A percentile compares a stretch with the other conserved stretches of the same genome.
Evolutionary conservation across 2,113 vertebrate genomes (phyloP).

Genomic region (Todiramphus chloris): DNA sequence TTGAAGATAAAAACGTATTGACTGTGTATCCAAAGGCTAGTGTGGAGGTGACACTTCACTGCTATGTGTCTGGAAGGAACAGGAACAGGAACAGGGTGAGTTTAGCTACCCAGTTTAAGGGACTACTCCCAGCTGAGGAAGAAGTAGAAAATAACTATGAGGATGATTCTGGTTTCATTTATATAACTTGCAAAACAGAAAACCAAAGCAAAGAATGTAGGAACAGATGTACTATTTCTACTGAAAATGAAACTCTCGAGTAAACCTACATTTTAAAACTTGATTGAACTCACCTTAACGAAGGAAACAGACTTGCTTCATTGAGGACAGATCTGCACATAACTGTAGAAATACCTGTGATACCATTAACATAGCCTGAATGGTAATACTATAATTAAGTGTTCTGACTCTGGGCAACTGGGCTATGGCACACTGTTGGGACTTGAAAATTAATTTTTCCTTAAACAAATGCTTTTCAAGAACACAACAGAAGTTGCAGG

Average conservation of each 20-base stretch:
- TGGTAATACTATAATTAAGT: no score
- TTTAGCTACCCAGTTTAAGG: background rate
- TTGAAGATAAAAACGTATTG: background rate
- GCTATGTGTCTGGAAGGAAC: background rate
- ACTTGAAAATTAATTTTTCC: no score
- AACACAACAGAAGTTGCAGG: no score
- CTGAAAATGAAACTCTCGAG: background rate
- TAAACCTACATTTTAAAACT: background rate
- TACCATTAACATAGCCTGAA: no score
- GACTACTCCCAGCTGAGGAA: background rate
- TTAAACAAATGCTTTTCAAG: no score
- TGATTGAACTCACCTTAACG: no score
- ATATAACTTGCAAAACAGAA: background rate
- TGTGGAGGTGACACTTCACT: background rate
- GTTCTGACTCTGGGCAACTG: no score
- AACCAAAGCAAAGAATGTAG: background rate
- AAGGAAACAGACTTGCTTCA: no score
- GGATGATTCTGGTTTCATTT: background rate
- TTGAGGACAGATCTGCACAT: no score
- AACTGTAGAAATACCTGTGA: no score
- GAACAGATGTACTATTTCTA: background rate
- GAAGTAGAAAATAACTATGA: background rate
- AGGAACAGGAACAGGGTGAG: background rate
- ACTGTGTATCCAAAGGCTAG: background rate
- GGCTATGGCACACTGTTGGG: no score